A percentile compares a stretch with the other conserved stretches of the same genome.
phyloP scores from a whole-genome alignment of 1,140 invertebrate species.

The Drosophila persimilis region DNA sequence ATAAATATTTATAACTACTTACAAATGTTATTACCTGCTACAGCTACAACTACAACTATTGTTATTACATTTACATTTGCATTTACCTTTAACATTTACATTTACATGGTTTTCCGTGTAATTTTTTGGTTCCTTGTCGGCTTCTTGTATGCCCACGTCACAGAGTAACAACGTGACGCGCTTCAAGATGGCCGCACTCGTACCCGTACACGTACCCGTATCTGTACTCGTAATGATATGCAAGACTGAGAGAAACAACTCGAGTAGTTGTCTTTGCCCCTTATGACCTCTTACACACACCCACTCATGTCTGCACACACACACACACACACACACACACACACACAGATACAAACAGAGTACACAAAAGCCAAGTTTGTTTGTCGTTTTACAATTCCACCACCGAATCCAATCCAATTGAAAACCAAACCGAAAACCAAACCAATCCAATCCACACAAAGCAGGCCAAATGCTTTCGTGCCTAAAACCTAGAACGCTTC shows the following conservation, averaged over 20 bases:
- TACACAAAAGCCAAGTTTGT: constrained; percentile 39
- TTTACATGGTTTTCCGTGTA: constrained; percentile 49
- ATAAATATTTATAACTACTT: constrained; percentile 66
- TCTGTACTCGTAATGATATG: constrained; percentile 36
- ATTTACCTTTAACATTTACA: constrained; percentile 46
- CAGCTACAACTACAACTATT: constrained; percentile 30
- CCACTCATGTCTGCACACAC: constrained; percentile 11
- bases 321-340: constrained; percentile 24
- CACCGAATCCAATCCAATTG: constrained; percentile 26
- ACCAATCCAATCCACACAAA: constrained; percentile 25
- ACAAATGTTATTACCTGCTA: constrained; percentile 57
- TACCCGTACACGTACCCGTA: too few species aligned
- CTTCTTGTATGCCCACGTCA: background rate
- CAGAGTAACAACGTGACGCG: constrained; percentile 40
- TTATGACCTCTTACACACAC: constrained; percentile 1
- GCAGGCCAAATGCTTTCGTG: constrained; percentile 19
- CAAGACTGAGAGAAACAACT: constrained; percentile 61
- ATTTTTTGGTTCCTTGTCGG: constrained; percentile 45
- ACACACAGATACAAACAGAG: constrained; percentile 41
- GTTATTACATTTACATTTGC: constrained; percentile 55
- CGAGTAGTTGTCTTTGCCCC: constrained; percentile 48
- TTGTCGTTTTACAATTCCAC: constrained; percentile 46
- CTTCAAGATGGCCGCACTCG: constrained; percentile 28
- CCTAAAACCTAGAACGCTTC: constrained; percentile 40
- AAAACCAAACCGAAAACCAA: constrained; percentile 19